Percentiles rank a stretch among this genome's conserved stretches.
Conservation (phyloP, 2,113 vertebrate genomes). For the Dascyllus trimaculatus region DNA sequence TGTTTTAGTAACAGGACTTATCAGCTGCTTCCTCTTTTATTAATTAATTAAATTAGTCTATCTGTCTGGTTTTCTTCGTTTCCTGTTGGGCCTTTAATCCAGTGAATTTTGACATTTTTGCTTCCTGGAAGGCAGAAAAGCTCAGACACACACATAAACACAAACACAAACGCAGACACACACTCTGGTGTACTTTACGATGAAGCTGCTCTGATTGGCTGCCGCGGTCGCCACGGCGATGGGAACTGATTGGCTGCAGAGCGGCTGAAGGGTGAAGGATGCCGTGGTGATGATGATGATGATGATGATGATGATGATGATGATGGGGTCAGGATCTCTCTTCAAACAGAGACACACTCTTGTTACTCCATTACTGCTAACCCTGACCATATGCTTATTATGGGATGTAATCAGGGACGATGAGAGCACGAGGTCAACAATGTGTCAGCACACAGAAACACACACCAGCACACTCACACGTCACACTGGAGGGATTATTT, state of each 20-base stretch:
- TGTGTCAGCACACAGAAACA: background rate
- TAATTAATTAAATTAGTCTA: too few species aligned
- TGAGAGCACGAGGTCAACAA: slow-evolving; percentile 20
- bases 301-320: too few species aligned
- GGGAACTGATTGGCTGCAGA: slow-evolving; percentile 66
- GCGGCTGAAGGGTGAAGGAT: slow-evolving; percentile 47
- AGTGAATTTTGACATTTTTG: too few species aligned
- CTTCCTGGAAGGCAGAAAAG: too few species aligned
- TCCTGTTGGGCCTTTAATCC: too few species aligned
- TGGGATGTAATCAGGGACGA: slow-evolving; percentile 33
- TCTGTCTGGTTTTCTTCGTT: too few species aligned
- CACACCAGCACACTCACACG: background rate
- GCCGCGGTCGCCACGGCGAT: slow-evolving; percentile 16
- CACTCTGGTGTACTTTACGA: slow-evolving; percentile 20
- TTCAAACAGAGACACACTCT: background rate
- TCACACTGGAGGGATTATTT: too few species aligned
- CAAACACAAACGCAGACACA: slow-evolving; percentile 5
- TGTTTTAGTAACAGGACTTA: too few species aligned
- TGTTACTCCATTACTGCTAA: slow-evolving; percentile 50
- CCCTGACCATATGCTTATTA: slow-evolving; percentile 48
- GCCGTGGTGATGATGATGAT: slow-evolving; percentile 16
- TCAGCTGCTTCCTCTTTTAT: too few species aligned
- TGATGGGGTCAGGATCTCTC: slow-evolving; percentile 50
- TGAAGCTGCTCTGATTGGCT: slow-evolving; percentile 61
- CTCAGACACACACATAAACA: background rate